A percentile compares a stretch with the other conserved stretches of the same genome.
These are phyloP conservation scores for Plecturocebus donacophilus DNA, from an alignment of 2,113 vertebrate species.

Conservation along the genomic window DNA sequence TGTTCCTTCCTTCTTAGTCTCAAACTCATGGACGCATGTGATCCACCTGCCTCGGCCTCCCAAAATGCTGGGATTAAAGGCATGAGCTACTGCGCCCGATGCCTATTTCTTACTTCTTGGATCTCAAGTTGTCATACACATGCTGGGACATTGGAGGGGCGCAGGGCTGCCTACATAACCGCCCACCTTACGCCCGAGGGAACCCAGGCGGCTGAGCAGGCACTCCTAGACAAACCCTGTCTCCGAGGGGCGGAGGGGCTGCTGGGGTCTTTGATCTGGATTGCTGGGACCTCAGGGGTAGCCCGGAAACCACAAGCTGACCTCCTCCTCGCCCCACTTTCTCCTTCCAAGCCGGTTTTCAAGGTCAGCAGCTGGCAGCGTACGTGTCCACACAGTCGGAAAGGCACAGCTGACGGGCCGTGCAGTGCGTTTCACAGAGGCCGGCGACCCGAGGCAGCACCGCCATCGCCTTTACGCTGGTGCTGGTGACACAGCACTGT, in stretches of 20 bases:
- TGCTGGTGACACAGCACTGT: rapidly evolving
- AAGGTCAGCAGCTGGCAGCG: neutral
- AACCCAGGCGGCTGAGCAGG: rapidly evolving
- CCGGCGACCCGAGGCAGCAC: rapidly evolving
- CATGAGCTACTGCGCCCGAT: no score
- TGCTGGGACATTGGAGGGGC: rapidly evolving
- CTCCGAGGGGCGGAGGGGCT: neutral
- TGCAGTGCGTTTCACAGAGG: rapidly evolving
- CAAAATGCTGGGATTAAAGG: no score
- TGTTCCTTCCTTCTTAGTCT: neutral
- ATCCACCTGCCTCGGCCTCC: no score
- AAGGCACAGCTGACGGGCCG: rapidly evolving
- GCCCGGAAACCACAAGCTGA: rapidly evolving
- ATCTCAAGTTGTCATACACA: neutral
- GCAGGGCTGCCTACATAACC: rapidly evolving
- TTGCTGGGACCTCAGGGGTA: neutral
- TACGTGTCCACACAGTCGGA: rapidly evolving
- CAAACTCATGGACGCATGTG: no score
- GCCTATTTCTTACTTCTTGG: neutral
- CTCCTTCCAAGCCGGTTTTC: neutral
- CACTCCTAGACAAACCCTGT: no score
- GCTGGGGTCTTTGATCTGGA: neutral
- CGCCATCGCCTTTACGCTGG: rapidly evolving
- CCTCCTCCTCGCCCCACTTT: no score
- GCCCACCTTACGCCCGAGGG: neutral